Base-by-base conservation (phyloP, 30 jellyfish, hydroid and myxozoan genomes). In the Haliclystus octoradiatus region DNA sequence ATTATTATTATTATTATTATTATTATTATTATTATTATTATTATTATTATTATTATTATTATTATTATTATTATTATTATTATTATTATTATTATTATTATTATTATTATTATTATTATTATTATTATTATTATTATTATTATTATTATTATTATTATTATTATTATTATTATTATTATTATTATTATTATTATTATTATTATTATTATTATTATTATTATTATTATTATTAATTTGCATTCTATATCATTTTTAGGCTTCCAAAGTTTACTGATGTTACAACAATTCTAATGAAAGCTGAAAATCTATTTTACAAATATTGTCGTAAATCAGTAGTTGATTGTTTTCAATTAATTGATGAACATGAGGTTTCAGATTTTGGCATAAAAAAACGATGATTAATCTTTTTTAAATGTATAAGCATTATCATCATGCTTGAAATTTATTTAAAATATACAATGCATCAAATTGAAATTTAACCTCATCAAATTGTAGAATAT, bases 241-340 rank as follows among this genome's bases (percentile, higher is more conserved):
- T 57, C 9, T 32, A 1, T 78, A 14, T 71, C 27, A 27, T n/a
- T 72, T 65, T 49, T 76, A 85, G 96, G 32, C 65, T 85, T 50
- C 96, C 96, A 0, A 73, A 85, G 49, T 75, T 76, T 14, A 63
- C 72, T n/a, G 96, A 87, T 66, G 52, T 87, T 73, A 72, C 71
- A 27, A 65, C 72, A 61, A 76, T 87, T 27, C 50, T 87, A 19
- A 52, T 81, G 19, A 73, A 72, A 34, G 91, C 96, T 9, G 96
- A 87, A 68, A 94, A 87, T 24, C 68, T 87, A 47, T 87, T 87
- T 49, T 87, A 81, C 71, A 78, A 73, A 30, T 87, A 73, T 49
- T 87, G 96, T 33, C 92, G 96, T 31, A 87, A 87, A 50, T 71
- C 96, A 0, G 81, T 82, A 19, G 77, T 75, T 78, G 96, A 87